Evolutionary conservation across 2,888 invertebrate species (phyloP), one percentile per base, ranked within the genome.

Genomic region (Perizoma flavofasciatum): DNA sequence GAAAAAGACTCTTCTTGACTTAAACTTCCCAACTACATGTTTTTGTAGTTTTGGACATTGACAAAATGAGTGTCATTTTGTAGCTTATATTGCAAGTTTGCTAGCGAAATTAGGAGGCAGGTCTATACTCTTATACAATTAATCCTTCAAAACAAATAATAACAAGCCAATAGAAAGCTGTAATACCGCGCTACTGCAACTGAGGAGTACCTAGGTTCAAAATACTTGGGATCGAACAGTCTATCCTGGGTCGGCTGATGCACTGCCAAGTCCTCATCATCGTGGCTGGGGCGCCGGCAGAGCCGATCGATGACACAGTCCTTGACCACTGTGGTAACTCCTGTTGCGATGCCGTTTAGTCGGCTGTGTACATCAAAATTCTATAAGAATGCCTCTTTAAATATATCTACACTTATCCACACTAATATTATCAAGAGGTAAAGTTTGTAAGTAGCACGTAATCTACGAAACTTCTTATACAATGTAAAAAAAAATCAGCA

Each of bases 271-370:
- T 74, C 79, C 5, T 76, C 82, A 77, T 89, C 86, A 75, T 88
- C 78, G 68, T 79, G 77, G 75, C 82, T 88, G 47, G 92, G 87
- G 67, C 88, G 84, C 70, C 85, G 83, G 78, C 89, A 93, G 82
- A 94, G 93, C 63, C 93, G 92, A 82, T 94, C 94, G 75, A 95
- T 93, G 71, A 95, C 93, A 83, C 94, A 94, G 83, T 94, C 95
- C 82, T 95, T 94, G 77, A 95, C 93, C 67, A 95, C 93, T 55
- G 94, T 94, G 40, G 95, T 93, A 68, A 96, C 93, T 51, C 96
- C 95, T 46, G 95, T 94, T 50, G 95, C 95, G 72, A 96, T 87
- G 73, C 95, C 95, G 84, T 94, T 95, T 75, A 96, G 86, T 71
- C 95, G 94, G 80, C 95, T 96, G 88, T 10, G 49, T 10, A 22